Evolutionary conservation across 2,888 invertebrate species (phyloP), one percentile per base, ranked within the genome.

Genomic region (Noctua janthina): DNA sequence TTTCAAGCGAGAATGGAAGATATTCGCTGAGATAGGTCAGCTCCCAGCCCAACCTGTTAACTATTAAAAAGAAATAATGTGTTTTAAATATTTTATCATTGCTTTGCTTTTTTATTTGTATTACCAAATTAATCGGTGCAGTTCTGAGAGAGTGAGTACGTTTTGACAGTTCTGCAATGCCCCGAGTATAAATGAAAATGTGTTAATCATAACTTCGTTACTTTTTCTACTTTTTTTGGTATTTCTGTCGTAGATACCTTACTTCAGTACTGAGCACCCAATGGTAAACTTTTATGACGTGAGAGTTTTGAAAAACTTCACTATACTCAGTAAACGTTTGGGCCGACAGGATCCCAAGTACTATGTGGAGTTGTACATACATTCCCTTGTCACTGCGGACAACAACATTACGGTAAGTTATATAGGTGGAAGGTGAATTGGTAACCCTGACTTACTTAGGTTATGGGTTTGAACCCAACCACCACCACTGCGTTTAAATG

Each of bases 191-290:
- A 39, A 39, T 39, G 35, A 39, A 39, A 39, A 39, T 39, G 35
- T 39, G 35, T 39, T 17, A 15, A 51, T 51, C n/a, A n/a, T 23
- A 59, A n/a, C 23, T n/a, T 23, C 10, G 56, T 56, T 23, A 56
- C 2, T 23, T 23, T 56, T n/a, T 62, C 59, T 59, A 5, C 13
- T 59, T 1, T 62, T 62, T 62, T 62, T 29, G 2, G 29, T 62
- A 29, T 62, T 62, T 29, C 13, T 59, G n/a, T 74, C 74, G 13
- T 74, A 87, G 87, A n/a, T 83, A 17, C 66, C 72, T 0, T 81
- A 64, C 66, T 67, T 86, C 39, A 82, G 56, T 43, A 72, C 72
- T 3, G 87, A 86, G 49, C 86, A 43, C 23, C 86, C 87, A 2
- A 15, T 0, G 0, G 5, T 86, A 0, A 29, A n/a, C 4, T 80